Percentiles rank a stretch among this genome's conserved stretches.
phyloP scores from a whole-genome alignment of 2,113 vertebrate genomes.

The Barnardius zonarius region DNA sequence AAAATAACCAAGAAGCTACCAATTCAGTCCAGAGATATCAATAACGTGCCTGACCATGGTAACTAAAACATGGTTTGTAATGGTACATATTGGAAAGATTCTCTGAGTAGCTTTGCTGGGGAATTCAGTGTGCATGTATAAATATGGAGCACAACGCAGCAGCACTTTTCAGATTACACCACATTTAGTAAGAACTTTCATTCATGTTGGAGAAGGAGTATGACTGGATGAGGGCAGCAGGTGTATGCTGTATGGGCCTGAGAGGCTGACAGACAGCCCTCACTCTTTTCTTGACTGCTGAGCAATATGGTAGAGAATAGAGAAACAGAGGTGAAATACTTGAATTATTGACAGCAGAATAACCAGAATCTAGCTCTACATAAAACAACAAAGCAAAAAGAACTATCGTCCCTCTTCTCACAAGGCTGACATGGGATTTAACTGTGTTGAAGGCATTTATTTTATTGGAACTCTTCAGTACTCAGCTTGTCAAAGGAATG shows the following conservation, averaged over 20 bases:
- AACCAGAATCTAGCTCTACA: neutral
- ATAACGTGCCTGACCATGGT: neutral
- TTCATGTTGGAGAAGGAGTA: neutral
- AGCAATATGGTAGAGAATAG: neutral
- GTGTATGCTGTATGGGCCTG: neutral
- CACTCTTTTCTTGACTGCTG: neutral
- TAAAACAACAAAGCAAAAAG: neutral
- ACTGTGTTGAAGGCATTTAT: neutral
- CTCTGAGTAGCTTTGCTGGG: neutral
- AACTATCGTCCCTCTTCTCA: neutral
- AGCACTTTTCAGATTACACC: neutral
- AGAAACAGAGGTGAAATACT: neutral
- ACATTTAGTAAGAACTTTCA: neutral
- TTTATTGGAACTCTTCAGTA: neutral
- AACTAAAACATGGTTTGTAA: neutral
- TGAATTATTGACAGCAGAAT: neutral
- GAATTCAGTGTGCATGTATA: neutral
- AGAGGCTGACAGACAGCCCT: neutral
- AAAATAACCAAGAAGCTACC: neutral
- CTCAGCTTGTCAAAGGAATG: neutral
- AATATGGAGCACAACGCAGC: neutral
- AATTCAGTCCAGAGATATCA: neutral
- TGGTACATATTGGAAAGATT: neutral
- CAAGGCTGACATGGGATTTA: neutral
- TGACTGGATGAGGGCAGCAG: neutral